These are phyloP conservation scores for Cyanoliseus patagonus DNA, from an alignment of 2,113 vertebrate species.

Conservation along the genomic window DNA sequence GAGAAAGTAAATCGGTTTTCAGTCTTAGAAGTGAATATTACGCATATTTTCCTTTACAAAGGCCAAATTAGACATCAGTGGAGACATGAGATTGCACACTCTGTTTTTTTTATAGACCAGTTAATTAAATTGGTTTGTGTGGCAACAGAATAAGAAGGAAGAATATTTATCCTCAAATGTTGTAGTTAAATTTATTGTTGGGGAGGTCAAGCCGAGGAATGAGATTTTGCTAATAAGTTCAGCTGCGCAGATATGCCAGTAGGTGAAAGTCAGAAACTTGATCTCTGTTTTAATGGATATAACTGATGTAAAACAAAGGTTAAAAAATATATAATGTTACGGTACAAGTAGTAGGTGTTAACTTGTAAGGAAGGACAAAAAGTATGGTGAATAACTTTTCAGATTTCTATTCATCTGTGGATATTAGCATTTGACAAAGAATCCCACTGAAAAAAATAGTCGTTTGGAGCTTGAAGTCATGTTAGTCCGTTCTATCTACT, in stretches of 20 bases:
- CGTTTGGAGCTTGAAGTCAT: not conserved
- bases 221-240: not conserved
- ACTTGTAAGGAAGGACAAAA: not conserved
- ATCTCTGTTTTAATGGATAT: not conserved
- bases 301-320: not conserved
- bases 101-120: not conserved
- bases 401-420: not conserved
- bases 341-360: not conserved
- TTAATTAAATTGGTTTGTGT: not conserved
- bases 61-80: not conserved
- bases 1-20: constrained; percentile 28
- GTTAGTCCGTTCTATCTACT: not conserved
- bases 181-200: not conserved
- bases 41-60: not conserved
- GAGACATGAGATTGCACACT: not conserved
- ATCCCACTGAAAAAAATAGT: not conserved
- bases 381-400: not conserved
- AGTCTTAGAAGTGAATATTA: not conserved
- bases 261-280: not conserved
- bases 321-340: not conserved
- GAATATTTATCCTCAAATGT: not conserved
- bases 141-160: not conserved
- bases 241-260: not conserved
- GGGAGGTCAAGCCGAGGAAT: not conserved
- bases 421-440: not conserved